Percentiles rank a stretch among this genome's conserved stretches.
Evolutionary conservation across 2,888 invertebrate genomes (phyloP).

Genomic region (Stenolophus ochropezus): DNA sequence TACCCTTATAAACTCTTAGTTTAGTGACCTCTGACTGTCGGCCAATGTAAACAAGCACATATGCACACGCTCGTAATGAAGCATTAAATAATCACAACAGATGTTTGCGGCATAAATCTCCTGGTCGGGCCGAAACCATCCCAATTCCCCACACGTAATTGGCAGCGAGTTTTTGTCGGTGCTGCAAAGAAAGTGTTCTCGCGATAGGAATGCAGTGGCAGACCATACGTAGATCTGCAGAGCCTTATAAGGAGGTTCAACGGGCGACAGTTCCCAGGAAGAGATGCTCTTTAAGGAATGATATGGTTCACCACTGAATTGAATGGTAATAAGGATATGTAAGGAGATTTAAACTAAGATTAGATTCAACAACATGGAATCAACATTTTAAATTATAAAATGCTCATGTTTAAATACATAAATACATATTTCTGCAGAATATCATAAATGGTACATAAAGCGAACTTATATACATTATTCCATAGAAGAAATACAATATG

Average conservation of each 20-base stretch:
- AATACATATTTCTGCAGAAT: no score
- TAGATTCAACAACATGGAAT: not conserved
- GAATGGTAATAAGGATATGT: not conserved
- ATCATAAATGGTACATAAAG: no score
- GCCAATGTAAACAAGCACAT: not conserved
- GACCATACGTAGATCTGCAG: not conserved
- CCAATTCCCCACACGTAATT: not conserved
- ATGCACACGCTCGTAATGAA: not conserved
- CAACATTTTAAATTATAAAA: no score
- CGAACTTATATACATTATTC: no score
- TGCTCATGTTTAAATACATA: no score
- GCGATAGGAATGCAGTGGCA: not conserved
- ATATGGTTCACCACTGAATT: not conserved
- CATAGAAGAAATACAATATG: no score
- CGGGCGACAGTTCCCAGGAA: not conserved
- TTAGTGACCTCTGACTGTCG: constrained; percentile 5
- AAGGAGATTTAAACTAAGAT: not conserved
- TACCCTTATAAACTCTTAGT: constrained; percentile 24
- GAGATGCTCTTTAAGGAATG: not conserved
- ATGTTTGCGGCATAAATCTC: not conserved
- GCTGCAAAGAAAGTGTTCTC: not conserved
- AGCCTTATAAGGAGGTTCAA: not conserved
- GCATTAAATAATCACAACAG: not conserved
- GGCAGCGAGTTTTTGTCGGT: not conserved
- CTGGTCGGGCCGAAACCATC: not conserved